Evolutionary conservation across 2,797 vertebrate genomes (phyloP).

Genomic region (Psittacula echo): DNA sequence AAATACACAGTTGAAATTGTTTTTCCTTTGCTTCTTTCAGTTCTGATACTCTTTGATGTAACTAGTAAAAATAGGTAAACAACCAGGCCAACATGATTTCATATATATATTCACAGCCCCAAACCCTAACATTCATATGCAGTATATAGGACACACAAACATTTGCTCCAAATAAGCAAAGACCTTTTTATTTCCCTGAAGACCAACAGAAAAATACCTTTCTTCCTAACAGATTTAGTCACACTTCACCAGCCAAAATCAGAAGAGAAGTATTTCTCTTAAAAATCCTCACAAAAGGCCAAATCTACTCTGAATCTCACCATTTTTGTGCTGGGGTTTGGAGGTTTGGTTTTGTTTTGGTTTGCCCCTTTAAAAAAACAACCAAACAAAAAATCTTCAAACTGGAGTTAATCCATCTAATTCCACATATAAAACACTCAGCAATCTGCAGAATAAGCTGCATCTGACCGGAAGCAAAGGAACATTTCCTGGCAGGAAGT

Average conservation of each 20-base stretch:
- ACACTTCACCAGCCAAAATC: not conserved
- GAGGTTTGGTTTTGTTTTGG: rapidly evolving
- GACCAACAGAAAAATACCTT: not conserved
- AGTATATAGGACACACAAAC: not conserved
- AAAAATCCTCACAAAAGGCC: not conserved
- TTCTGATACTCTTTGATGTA: not conserved
- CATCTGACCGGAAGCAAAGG: not conserved
- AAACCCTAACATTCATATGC: not conserved
- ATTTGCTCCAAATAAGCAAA: not conserved
- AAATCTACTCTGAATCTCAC: not conserved
- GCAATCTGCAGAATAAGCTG: not conserved
- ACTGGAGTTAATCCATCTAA: not conserved
- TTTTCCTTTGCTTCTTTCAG: not conserved
- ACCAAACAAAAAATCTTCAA: not conserved
- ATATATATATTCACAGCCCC: not conserved
- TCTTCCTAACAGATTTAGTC: not conserved
- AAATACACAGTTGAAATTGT: not conserved
- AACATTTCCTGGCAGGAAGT: not conserved
- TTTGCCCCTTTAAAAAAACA: not conserved
- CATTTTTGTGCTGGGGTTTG: not conserved
- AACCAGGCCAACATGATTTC: not conserved
- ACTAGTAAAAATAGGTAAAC: not conserved
- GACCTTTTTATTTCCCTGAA: not conserved
- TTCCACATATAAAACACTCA: not conserved
- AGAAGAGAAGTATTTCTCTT: not conserved